phyloP scores from a whole-genome alignment of 2,797 vertebrate genomes.

The Myioborus miniatus region DNA sequence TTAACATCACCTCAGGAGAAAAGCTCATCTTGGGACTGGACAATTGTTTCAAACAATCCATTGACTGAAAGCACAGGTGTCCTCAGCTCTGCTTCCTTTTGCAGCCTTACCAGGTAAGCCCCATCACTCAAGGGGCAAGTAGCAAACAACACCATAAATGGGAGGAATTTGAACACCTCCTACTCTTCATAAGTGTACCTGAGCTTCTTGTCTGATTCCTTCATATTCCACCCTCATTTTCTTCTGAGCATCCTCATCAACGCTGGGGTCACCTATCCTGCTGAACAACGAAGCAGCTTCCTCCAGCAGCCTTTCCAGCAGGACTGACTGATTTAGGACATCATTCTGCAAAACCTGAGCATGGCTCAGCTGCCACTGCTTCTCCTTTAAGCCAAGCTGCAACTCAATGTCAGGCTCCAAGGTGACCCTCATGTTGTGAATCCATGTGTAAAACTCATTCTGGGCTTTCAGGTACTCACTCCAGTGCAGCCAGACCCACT shows the following conservation, averaged over 20 bases:
- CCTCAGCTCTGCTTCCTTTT: background rate
- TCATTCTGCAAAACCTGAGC: constrained; percentile 84
- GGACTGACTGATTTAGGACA: constrained; percentile 78
- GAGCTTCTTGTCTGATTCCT: constrained; percentile 78
- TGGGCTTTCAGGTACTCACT: constrained; percentile 90
- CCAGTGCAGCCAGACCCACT: constrained; percentile 99
- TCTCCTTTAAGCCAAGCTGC: constrained; percentile 89
- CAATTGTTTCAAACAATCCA: background rate
- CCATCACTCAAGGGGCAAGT: background rate
- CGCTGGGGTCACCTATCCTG: constrained; percentile 88
- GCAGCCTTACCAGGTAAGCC: background rate
- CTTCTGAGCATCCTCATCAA: constrained; percentile 82
- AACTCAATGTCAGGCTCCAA: constrained; percentile 84
- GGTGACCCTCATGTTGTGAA: constrained; percentile 79
- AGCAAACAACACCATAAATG: background rate
- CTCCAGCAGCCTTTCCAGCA: constrained; percentile 89
- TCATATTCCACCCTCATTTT: constrained; percentile 84
- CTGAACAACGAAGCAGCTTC: constrained; percentile 85
- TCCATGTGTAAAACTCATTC: constrained; percentile 88
- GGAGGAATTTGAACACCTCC: background rate
- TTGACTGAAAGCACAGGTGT: background rate
- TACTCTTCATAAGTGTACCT: constrained; percentile 76
- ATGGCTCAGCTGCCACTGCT: constrained; percentile 91
- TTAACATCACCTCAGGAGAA: background rate
- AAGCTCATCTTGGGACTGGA: background rate